Evolutionary conservation across 2,888 invertebrate species (phyloP).

Genomic region (Lomographa bimaculata): DNA sequence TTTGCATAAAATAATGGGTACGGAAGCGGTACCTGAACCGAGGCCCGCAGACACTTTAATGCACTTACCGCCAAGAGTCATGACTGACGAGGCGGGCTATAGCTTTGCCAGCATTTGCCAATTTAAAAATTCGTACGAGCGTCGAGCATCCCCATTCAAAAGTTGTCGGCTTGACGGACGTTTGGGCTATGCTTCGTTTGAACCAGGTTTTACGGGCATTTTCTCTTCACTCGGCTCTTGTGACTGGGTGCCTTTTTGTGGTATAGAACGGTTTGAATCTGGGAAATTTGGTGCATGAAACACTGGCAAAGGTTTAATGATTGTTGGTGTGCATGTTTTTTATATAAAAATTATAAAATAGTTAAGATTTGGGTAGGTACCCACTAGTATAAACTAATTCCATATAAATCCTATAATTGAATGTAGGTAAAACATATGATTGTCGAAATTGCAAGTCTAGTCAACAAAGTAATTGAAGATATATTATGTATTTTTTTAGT

Average conservation of each 20-base stretch:
- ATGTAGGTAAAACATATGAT: too few species aligned
- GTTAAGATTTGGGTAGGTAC: too few species aligned
- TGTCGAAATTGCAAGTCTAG: too few species aligned
- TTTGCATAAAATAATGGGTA: constrained; percentile 71
- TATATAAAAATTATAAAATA: too few species aligned
- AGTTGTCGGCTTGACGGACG: constrained; percentile 42
- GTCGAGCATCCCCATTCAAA: constrained; percentile 43
- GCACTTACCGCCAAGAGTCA: constrained; percentile 58
- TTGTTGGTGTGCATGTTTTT: too few species aligned
- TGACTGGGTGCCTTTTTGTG: constrained; percentile 5
- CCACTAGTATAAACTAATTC: too few species aligned
- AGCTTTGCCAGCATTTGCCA: constrained; percentile 38
- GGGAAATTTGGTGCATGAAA: too few species aligned
- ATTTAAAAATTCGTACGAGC: constrained; percentile 48
- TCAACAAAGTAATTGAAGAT: too few species aligned
- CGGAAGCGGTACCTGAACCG: constrained; percentile 49
- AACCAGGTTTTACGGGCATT: constrained; percentile 37
- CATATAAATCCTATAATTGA: too few species aligned
- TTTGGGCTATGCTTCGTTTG: constrained; percentile 38
- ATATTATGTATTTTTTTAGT: too few species aligned
- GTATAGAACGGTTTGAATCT: not conserved
- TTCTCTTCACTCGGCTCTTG: constrained; percentile 15
- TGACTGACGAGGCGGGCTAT: constrained; percentile 50
- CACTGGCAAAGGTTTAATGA: too few species aligned
- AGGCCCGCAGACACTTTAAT: constrained; percentile 58